Base-by-base conservation (phyloP, 2,113 vertebrate genomes). In the Callithrix jacchus region DNA sequence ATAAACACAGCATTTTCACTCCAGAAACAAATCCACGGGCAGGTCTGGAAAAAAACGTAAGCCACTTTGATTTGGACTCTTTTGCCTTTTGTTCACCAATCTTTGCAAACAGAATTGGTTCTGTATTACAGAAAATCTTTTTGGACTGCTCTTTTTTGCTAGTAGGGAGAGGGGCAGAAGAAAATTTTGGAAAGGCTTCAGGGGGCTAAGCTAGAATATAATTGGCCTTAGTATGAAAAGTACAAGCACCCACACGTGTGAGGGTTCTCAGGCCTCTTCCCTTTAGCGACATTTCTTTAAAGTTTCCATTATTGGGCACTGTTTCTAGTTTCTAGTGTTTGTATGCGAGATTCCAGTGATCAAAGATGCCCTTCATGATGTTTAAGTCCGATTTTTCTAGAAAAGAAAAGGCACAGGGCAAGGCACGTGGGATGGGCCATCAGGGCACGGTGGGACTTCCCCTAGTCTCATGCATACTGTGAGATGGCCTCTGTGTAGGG, bases 31-130 rank as follows among this genome's bases (percentile, higher is more conserved):
- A 99, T 68, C 99, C 99, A 27, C 30, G 8, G 61, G 98, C 99
- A 11, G 99, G 98, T 13, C 98, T 99, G 96, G 99, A 99, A 0
- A 98, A 98, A 66, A 99, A 99, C 20, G 99, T 99, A 98, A 99
- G 98, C 73, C 87, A 2, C 37, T 95, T 1, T 7, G n/a, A 54
- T 8, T 30, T 0, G 5, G 32, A 49, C 11, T 66, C 76, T 2
- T 32, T 42, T 30, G n/a, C 47, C 45, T 83, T 56, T n/a, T 64
- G n/a, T 35, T 18, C 11, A 8, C 12, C 12, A 8, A 1, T 30
- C 56, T 81, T 6, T 32, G 30, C 61, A 21, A n/a, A 37, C 40
- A 20, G 40, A 32, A 37, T 16, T 11, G 61, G 20, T 56, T 30
- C 32, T 14, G 3, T 1, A 40, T 12, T 12, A 1, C 3, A 18